Evolutionary conservation across 2,888 invertebrate species (phyloP), one percentile per base, ranked within the genome.

Genomic region (Malthinus flaveolus): DNA sequence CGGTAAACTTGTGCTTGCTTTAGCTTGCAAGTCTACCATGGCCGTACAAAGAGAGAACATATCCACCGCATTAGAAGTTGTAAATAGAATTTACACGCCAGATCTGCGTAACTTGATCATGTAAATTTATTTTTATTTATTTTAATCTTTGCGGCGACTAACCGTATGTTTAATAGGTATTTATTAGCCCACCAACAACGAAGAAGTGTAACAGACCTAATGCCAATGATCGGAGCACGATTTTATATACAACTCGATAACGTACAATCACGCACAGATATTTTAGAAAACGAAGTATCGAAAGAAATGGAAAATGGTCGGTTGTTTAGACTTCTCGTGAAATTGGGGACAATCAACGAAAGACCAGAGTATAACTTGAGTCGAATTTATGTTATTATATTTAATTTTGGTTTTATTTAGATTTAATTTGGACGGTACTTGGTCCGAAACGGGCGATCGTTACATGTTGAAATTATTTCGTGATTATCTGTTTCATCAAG

Each of bases 211-310:
- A 94, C 93, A 64, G 97, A 98, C 81, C 86, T 98, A 71, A 98
- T 98, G 98, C 97, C 98, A 31, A 97, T 98, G 96, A 97, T 99
- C 70, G 98, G 93, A 42, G 97, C 97, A 42, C 84, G 97, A 57
- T 98, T 97, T 81, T 98, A 97, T 79, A 93, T 92, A 0, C 97
- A 98, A 81, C 83, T 97, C 75, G 97, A 98, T 79, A 89, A 91
- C 5, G 84, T 93, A 57, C 92, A 95, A 77, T 84, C 91, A 56
- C 88, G 94, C 66, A 89, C 90, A 45, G 98, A 98, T 77, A 86
- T 89, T 45, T 83, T 96, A 67, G 96, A 98, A 73, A 90, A 91
- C 65, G 96, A 97, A 77, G 81, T 98, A 60, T 85, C 93, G 9
- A 91, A 91, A 78, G 98, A 98, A 79, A 86, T 97, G 73, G 97